Conservation (phyloP, 1,140 invertebrate species). For the Amyelois transitella region DNA sequence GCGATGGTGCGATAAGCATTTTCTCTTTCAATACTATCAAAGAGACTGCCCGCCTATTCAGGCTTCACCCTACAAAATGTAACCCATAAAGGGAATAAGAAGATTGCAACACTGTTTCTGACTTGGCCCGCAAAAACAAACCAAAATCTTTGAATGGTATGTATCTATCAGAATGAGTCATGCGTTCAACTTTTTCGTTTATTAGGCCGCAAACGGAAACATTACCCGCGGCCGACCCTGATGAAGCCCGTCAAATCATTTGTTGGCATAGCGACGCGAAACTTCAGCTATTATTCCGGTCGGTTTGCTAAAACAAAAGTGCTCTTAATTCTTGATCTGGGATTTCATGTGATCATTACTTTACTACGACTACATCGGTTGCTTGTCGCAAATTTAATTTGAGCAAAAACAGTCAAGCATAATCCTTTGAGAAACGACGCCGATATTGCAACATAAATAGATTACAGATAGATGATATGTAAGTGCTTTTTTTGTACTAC, state of each 20-base stretch:
- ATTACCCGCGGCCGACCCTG: conserved; percentile 34
- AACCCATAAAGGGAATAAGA: conserved; percentile 50
- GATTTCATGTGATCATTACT: conserved; percentile 48
- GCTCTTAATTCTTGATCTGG: conserved; percentile 49
- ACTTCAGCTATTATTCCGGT: conserved; percentile 60
- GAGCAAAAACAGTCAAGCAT: conserved; percentile 24
- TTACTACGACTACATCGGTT: conserved; percentile 23
- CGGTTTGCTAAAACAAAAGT: conserved; percentile 55
- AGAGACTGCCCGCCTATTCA: conserved; percentile 64
- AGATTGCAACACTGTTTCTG: conserved; percentile 34
- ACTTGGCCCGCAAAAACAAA: conserved; percentile 30
- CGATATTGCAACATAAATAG: neutral
- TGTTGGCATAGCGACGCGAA: conserved; percentile 53
- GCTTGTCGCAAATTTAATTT: conserved; percentile 36
- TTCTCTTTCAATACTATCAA: conserved; percentile 67
- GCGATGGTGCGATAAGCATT: conserved; percentile 67
- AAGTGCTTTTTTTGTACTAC: too few relatives aligned
- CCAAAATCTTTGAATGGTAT: conserved; percentile 21
- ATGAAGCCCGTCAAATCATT: conserved; percentile 59
- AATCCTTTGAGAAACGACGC: conserved; percentile 18
- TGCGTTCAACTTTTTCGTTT: conserved; percentile 29
- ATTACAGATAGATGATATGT: neutral
- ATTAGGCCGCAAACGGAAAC: conserved; percentile 27
- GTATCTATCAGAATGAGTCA: conserved; percentile 1
- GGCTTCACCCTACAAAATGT: conserved; percentile 50